Conservation (phyloP, 2,113 vertebrate species). For the Oryzias javanicus region DNA sequence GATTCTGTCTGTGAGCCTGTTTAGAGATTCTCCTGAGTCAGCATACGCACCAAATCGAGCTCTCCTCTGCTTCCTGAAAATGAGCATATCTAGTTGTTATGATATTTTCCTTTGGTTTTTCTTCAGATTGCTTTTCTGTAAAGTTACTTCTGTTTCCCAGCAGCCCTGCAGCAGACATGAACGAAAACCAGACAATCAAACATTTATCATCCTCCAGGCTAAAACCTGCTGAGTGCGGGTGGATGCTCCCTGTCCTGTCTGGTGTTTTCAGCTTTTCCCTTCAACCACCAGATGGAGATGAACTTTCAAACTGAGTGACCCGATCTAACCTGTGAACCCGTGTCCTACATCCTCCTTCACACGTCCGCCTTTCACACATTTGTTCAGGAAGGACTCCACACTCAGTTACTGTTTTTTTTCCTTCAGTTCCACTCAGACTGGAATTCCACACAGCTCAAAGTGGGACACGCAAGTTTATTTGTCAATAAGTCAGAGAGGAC, state of each 20-base stretch:
- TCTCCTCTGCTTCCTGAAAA: too few relatives aligned
- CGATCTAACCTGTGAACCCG: conserved; percentile 3
- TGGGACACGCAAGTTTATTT: conserved; percentile 35
- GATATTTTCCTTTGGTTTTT: too few relatives aligned
- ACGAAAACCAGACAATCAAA: too few relatives aligned
- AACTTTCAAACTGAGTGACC: conserved; percentile 11
- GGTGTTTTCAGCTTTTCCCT: not conserved
- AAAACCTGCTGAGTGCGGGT: not conserved
- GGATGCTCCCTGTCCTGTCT: not conserved
- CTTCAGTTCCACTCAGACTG: conserved; percentile 1
- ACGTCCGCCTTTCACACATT: not conserved
- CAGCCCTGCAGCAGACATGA: too few relatives aligned
- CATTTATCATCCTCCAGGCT: too few relatives aligned
- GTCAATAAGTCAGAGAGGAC: conserved; percentile 42
- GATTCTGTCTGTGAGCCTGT: too few relatives aligned
- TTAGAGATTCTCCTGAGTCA: too few relatives aligned
- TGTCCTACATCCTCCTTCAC: conserved; percentile 1
- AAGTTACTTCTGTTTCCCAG: too few relatives aligned
- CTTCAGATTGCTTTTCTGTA: too few relatives aligned
- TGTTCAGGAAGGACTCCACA: too few relatives aligned
- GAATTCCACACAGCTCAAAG: conserved; percentile 4
- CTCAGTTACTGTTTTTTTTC: not conserved
- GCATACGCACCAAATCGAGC: too few relatives aligned
- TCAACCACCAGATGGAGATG: conserved; percentile 41
- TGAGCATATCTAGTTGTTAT: too few relatives aligned